Percentiles rank a stretch among this genome's conserved stretches.
phyloP scores from a whole-genome alignment of 2,888 invertebrate species.

The Plusia festucae region DNA sequence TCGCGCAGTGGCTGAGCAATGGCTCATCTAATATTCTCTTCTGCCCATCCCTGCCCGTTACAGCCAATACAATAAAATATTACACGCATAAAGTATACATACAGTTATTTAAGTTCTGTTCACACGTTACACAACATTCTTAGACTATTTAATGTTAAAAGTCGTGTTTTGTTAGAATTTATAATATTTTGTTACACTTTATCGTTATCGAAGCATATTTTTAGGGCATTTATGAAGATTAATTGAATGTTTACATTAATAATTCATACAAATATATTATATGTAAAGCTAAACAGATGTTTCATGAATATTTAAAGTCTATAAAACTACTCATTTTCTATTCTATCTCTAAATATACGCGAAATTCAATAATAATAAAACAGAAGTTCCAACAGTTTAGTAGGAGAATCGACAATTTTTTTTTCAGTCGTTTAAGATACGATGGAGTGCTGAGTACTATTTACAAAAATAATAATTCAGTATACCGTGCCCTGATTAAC shows the following conservation, averaged over 20 bases:
- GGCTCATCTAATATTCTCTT: conserved; percentile 13
- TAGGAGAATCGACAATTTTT: too few relatives aligned
- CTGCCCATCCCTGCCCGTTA: conserved; percentile 2
- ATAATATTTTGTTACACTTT: conserved; percentile 21
- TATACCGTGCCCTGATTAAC: too few relatives aligned
- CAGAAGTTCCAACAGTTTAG: too few relatives aligned
- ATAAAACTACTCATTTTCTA: not conserved
- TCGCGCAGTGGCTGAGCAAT: conserved; percentile 4
- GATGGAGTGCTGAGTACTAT: too few relatives aligned
- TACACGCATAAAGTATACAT: conserved; percentile 15
- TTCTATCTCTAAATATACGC: too few relatives aligned
- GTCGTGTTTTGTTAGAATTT: conserved; percentile 23
- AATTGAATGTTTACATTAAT: not conserved
- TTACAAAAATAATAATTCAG: too few relatives aligned
- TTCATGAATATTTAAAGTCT: not conserved
- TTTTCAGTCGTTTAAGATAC: too few relatives aligned
- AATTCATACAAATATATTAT: not conserved
- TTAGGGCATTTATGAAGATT: not conserved
- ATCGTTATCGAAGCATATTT: not conserved
- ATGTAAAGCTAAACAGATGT: not conserved
- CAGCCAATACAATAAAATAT: conserved; percentile 24
- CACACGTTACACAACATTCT: conserved; percentile 44
- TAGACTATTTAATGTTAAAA: conserved; percentile 39
- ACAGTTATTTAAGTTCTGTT: conserved; percentile 41
- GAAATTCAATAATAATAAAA: too few relatives aligned